These are phyloP conservation scores for Adela reaumurella DNA, from an alignment of 2,888 invertebrate genomes.

Conservation along the genomic window DNA sequence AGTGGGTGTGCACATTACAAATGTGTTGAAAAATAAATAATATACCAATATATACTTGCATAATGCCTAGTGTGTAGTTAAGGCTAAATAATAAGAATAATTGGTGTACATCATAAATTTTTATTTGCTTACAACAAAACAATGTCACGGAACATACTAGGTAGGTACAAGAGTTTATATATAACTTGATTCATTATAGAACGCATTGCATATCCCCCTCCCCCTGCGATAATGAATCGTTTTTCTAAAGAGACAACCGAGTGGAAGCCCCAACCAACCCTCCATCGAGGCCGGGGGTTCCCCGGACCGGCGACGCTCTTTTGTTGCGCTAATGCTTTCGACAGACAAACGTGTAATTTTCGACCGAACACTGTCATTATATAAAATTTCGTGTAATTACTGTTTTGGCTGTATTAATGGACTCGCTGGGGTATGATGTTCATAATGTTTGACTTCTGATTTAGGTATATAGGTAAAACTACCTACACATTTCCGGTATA, in stretches of 20 bases:
- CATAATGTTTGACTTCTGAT: background rate
- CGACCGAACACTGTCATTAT: constrained; percentile 5
- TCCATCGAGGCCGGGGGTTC: background rate
- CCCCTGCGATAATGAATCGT: constrained; percentile 48
- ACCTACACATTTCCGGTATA: too few species aligned
- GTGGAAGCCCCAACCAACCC: constrained; percentile 31
- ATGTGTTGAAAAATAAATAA: too few species aligned
- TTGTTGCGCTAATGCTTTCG: constrained; percentile 14
- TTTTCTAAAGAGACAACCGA: constrained; percentile 51
- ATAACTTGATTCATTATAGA: background rate
- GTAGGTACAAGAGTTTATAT: background rate
- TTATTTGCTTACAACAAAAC: too few species aligned
- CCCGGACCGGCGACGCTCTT: constrained; percentile 10
- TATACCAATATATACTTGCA: too few species aligned
- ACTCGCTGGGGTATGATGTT: background rate
- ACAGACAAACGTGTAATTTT: constrained; percentile 12
- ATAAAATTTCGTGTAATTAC: background rate
- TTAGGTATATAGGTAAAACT: too few species aligned
- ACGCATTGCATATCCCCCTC: constrained; percentile 8
- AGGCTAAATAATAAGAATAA: too few species aligned
- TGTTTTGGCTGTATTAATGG: background rate
- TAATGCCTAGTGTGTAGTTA: too few species aligned
- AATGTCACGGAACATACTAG: too few species aligned
- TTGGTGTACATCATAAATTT: too few species aligned
- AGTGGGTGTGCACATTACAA: too few species aligned